phyloP scores from a whole-genome alignment of 2,888 invertebrate species.

The Meganola albula region DNA sequence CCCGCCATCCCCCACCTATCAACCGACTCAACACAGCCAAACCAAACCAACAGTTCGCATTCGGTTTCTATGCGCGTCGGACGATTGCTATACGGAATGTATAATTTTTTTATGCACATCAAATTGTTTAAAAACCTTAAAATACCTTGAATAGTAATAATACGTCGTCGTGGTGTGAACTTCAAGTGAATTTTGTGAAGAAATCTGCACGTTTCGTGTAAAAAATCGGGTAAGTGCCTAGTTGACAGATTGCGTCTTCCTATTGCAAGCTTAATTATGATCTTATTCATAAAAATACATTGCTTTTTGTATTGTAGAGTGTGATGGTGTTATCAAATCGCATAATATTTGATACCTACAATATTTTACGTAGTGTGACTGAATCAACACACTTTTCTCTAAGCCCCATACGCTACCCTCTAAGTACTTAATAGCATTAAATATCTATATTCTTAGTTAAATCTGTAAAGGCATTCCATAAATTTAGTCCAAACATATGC shows the following conservation, averaged over 20 bases:
- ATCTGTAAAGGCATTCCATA: too few species aligned
- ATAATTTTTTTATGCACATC: conserved; percentile 72
- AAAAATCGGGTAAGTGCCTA: conserved; percentile 70
- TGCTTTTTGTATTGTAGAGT: conserved; percentile 37
- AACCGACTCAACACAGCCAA: conserved; percentile 56
- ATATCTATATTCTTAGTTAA: too few species aligned
- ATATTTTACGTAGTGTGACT: conserved; percentile 38
- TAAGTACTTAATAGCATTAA: conserved; percentile 20
- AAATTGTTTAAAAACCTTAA: conserved; percentile 71
- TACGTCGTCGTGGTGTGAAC: conserved; percentile 57
- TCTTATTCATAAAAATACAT: conserved; percentile 41
- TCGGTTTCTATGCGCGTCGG: conserved; percentile 73
- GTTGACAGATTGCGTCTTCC: conserved; percentile 74
- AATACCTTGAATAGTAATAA: conserved; percentile 67
- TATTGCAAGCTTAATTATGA: conserved; percentile 52
- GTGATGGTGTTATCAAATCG: conserved; percentile 22
- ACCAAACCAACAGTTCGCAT: conserved; percentile 77
- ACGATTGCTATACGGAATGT: conserved; percentile 71
- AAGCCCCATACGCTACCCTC: conserved; percentile 42
- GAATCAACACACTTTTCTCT: conserved; percentile 36
- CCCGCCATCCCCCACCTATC: conserved; percentile 45
- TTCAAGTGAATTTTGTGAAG: conserved; percentile 64
- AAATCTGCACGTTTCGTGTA: conserved; percentile 56
- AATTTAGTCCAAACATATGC: conserved; percentile 38
- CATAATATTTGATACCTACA: conserved; percentile 29